Evolutionary conservation across 2,888 invertebrate species (phyloP).

Genomic region (Aphrophora alni): DNA sequence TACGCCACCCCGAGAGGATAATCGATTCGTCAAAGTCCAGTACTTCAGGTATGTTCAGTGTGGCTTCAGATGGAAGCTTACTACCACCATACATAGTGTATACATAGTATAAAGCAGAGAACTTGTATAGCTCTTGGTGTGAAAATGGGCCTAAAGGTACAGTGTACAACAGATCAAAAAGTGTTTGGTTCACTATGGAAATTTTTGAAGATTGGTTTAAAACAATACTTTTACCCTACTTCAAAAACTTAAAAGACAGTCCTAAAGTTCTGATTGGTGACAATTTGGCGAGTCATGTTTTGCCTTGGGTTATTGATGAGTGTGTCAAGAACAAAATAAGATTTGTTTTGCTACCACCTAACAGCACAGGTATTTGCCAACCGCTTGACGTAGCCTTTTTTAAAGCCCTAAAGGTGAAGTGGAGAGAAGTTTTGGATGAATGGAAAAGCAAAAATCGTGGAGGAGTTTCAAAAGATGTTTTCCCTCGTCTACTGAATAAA

Average conservation of each 20-base stretch:
- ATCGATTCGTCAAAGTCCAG: conserved; percentile 50
- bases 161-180: too few species aligned
- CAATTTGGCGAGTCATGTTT: conserved; percentile 51
- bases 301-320: conserved; percentile 44
- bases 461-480: conserved; percentile 23
- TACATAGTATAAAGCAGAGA: conserved; percentile 54
- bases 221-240: too few species aligned
- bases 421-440: conserved; percentile 42
- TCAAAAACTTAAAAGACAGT: not conserved
- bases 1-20: conserved; percentile 27
- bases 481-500: conserved; percentile 25
- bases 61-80: conserved; percentile 51
- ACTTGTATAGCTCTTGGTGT: conserved; percentile 55
- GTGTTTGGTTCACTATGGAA: conserved; percentile 53
- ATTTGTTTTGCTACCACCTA: conserved; percentile 54
- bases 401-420: conserved; percentile 50
- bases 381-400: conserved; percentile 53
- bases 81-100: conserved; percentile 54
- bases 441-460: conserved; percentile 32
- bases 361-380: conserved; percentile 52
- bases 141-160: conserved; percentile 53
- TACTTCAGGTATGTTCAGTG: conserved; percentile 54
- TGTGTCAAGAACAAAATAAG: conserved; percentile 48
- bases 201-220: conserved; percentile 53
- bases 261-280: conserved; percentile 52